These are phyloP conservation scores for Gulo gulo DNA, from an alignment of 2,113 vertebrate species.

Conservation along the genomic window DNA sequence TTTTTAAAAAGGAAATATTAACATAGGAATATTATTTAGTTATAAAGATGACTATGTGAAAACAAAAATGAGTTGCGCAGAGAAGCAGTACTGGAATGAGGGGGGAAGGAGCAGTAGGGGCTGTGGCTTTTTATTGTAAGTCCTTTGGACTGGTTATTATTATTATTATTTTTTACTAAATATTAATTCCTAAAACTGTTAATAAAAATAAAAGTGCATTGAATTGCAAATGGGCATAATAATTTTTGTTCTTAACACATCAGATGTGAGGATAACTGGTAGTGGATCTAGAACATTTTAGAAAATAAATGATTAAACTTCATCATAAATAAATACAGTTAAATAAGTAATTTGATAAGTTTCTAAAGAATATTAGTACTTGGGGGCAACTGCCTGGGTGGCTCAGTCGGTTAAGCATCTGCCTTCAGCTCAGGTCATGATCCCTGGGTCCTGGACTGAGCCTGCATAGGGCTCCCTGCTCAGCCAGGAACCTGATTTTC, in stretches of 20 bases:
- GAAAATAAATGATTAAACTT: not conserved
- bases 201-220: constrained; percentile 1
- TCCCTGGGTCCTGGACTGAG: not conserved
- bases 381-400: not conserved
- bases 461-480: not conserved
- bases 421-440: not conserved
- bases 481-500: too few relatives aligned
- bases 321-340: not conserved
- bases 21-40: not conserved
- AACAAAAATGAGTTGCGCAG: not conserved
- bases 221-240: not conserved
- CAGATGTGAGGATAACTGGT: not conserved
- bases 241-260: not conserved
- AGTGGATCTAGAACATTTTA: not conserved
- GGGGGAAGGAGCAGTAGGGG: not conserved
- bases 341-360: not conserved
- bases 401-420: not conserved
- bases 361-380: not conserved
- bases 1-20: not conserved
- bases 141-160: not conserved
- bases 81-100: not conserved
- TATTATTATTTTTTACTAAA: not conserved
- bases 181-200: not conserved
- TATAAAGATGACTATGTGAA: not conserved
- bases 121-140: not conserved